Evolutionary conservation across 2,888 invertebrate species (phyloP).

Genomic region (Mythimna loreyi): DNA sequence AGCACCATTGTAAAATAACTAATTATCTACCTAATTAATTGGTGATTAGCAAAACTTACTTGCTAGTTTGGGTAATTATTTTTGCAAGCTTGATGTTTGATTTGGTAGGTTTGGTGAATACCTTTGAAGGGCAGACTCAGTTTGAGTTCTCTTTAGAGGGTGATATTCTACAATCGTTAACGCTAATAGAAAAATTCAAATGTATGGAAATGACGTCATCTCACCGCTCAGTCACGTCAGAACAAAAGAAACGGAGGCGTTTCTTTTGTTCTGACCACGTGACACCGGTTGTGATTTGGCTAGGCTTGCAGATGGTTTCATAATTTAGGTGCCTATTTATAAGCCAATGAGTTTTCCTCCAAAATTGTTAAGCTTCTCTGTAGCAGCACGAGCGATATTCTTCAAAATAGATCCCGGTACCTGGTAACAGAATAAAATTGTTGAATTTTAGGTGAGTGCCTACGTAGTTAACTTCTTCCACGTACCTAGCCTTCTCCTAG

Average conservation of each 20-base stretch:
- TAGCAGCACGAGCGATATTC: slow-evolving; percentile 86
- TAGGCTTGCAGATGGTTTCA: too few species aligned
- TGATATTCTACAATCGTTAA: too few species aligned
- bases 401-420: slow-evolving; percentile 88
- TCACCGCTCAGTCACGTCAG: too few species aligned
- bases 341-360: slow-evolving; percentile 90
- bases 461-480: too few species aligned
- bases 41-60: not conserved
- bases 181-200: too few species aligned
- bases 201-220: too few species aligned
- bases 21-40: not conserved
- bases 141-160: too few species aligned
- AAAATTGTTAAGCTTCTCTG: slow-evolving; percentile 90
- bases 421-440: slow-evolving; percentile 73
- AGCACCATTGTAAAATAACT: slow-evolving; percentile 3
- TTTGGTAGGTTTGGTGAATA: not conserved
- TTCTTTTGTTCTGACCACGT: too few species aligned
- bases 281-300: too few species aligned
- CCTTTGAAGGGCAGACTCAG: not conserved
- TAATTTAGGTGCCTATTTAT: too few species aligned
- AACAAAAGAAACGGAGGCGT: too few species aligned
- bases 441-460: not conserved
- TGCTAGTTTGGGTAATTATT: not conserved
- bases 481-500: too few species aligned
- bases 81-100: not conserved